Evolutionary conservation across 64 coral and sea anemone genomes (phyloP).

Genomic region (Stylophora pistillata): DNA sequence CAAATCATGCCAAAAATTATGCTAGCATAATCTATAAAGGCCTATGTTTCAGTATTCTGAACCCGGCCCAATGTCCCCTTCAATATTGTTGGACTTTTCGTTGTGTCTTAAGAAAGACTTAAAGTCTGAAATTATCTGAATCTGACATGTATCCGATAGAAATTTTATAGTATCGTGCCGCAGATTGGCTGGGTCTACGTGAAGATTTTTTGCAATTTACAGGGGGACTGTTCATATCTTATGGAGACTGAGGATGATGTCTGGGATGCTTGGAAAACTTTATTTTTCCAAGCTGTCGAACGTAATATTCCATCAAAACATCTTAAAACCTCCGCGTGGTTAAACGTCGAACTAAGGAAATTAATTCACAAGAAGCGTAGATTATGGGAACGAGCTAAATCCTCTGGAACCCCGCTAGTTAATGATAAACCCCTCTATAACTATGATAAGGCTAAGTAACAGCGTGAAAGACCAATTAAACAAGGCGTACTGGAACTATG

Average conservation of each 20-base stretch:
- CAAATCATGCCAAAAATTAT: no score
- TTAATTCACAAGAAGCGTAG: conserved; percentile 55
- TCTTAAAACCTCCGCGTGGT: conserved; percentile 36
- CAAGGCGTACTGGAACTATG: conserved; percentile 46
- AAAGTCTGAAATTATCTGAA: no score
- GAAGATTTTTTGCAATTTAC: conserved; percentile 52
- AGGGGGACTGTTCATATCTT: conserved; percentile 43
- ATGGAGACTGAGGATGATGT: conserved; percentile 19
- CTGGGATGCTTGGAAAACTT: conserved; percentile 43
- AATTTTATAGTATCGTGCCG: conserved; percentile 28
- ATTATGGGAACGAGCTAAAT: conserved; percentile 48
- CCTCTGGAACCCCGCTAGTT: conserved; percentile 33
- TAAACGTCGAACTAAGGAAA: conserved; percentile 34
- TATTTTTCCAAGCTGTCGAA: conserved; percentile 48
- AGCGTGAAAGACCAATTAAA: conserved; percentile 43
- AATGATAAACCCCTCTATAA: no score
- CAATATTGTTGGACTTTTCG: no score
- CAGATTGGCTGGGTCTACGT: conserved; percentile 48
- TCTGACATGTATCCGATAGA: no score
- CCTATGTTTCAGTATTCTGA: no score
- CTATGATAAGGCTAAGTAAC: conserved; percentile 43
- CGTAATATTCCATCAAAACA: conserved; percentile 62
- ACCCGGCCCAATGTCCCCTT: no score
- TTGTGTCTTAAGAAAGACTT: no score
- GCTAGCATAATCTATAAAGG: no score